These are phyloP conservation scores for Trialeurodes vaporariorum DNA, from an alignment of 1,140 invertebrate genomes.

Conservation along the genomic window DNA sequence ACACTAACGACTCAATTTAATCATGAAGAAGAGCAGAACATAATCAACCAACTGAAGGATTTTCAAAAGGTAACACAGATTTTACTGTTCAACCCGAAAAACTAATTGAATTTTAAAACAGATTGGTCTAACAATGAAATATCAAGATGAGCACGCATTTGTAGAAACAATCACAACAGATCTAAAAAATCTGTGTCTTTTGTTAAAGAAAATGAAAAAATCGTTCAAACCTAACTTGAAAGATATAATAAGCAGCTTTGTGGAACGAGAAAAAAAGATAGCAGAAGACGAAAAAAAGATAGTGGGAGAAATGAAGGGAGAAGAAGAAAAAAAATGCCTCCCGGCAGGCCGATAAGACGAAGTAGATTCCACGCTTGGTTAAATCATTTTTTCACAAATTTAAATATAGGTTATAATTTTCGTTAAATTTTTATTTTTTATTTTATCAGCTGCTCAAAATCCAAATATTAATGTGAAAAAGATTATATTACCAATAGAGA, in stretches of 20 bases:
- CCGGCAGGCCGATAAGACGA: too few relatives aligned
- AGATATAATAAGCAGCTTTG: neutral
- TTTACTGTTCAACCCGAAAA: neutral
- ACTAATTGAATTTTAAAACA: neutral
- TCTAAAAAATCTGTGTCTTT: neutral
- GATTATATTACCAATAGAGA: too few relatives aligned
- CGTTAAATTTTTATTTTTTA: too few relatives aligned
- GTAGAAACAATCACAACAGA: neutral
- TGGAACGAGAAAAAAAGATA: neutral
- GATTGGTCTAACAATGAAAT: neutral
- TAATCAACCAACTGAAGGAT: neutral
- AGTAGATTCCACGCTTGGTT: too few relatives aligned
- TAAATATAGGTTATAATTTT: too few relatives aligned
- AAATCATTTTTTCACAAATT: too few relatives aligned
- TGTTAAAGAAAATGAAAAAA: neutral
- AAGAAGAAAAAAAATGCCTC: too few relatives aligned
- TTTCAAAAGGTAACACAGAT: neutral
- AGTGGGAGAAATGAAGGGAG: neutral
- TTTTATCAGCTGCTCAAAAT: too few relatives aligned
- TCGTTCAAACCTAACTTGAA: neutral
- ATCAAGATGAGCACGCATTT: neutral
- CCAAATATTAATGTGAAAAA: too few relatives aligned
- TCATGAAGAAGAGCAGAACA: neutral
- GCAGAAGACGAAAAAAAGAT: neutral
- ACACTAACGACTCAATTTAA: neutral